Evolutionary conservation across 2,888 invertebrate genomes (phyloP).

Genomic region (Heteropelma amictum): DNA sequence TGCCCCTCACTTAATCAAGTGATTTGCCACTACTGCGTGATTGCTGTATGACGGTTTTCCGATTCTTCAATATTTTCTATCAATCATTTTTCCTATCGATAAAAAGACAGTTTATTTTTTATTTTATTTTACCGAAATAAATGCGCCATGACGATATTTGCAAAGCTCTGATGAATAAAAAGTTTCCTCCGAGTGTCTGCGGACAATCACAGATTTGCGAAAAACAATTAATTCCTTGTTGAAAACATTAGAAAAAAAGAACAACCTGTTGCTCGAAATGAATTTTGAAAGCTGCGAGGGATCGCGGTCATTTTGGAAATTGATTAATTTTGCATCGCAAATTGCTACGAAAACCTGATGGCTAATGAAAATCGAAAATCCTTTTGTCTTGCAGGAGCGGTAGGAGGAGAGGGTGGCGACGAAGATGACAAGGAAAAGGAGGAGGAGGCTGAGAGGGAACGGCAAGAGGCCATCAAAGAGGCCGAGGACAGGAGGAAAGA

Average conservation of each 20-base stretch:
- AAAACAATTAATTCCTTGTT: not conserved
- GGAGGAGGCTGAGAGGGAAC: slow-evolving; percentile 98
- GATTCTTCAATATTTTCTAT: not conserved
- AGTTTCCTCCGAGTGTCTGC: slow-evolving; percentile 30
- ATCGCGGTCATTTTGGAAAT: too few species aligned
- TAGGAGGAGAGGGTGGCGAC: slow-evolving; percentile 93
- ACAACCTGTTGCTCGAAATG: too few species aligned
- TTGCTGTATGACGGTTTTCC: too few species aligned
- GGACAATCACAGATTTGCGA: too few species aligned
- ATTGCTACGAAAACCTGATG: not conserved
- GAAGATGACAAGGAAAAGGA: slow-evolving; percentile 98
- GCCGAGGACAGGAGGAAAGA: slow-evolving; percentile 99
- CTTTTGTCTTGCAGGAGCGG: slow-evolving; percentile 84
- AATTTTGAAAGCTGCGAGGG: too few species aligned
- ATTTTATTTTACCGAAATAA: slow-evolving; percentile 2
- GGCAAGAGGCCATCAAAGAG: slow-evolving; percentile 98
- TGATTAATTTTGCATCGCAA: not conserved
- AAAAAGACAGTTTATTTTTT: not conserved
- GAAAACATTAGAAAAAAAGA: too few species aligned
- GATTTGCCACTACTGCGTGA: too few species aligned
- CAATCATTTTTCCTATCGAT: not conserved
- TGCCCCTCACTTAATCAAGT: too few species aligned
- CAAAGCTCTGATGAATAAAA: slow-evolving; percentile 39
- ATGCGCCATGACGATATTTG: slow-evolving; percentile 43
- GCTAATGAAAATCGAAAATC: not conserved